Percentiles rank a stretch among this genome's conserved stretches.
phyloP scores from a whole-genome alignment of 2,113 vertebrate genomes.

The Barnardius zonarius region DNA sequence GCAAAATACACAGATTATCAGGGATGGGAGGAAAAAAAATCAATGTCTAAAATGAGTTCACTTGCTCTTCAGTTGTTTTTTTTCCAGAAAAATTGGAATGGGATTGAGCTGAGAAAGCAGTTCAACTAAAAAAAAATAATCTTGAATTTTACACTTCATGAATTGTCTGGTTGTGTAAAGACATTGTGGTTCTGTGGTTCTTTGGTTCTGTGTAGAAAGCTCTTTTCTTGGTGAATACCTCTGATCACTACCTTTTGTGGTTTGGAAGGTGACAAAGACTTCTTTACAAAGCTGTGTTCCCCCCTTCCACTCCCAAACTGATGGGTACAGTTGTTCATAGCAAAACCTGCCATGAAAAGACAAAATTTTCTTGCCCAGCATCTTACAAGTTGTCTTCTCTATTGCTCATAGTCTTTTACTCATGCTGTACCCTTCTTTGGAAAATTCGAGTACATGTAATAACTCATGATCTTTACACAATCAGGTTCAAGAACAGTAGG shows the following conservation, averaged over 20 bases:
- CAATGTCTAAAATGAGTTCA: not conserved
- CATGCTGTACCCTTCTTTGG: not conserved
- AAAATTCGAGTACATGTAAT: not conserved
- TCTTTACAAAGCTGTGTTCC: not conserved
- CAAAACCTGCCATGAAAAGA: not conserved
- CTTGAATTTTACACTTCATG: not conserved
- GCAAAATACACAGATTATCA: not conserved
- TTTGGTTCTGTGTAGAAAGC: not conserved
- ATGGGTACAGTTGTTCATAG: not conserved
- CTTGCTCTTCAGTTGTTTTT: accelerated
- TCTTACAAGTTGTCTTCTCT: not conserved
- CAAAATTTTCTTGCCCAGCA: not conserved
- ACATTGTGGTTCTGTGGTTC: not conserved
- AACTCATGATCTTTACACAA: not conserved
- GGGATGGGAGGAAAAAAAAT: not conserved
- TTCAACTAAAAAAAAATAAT: not conserved
- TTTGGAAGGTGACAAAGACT: not conserved
- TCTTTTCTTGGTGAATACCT: not conserved
- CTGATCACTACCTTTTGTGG: not conserved
- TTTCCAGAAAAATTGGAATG: not conserved
- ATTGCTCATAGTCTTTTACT: not conserved
- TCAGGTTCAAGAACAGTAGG: not conserved
- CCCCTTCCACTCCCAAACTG: not conserved
- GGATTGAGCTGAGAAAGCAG: not conserved
- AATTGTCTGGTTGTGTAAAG: accelerated